Evolutionary conservation across 2,888 invertebrate genomes (phyloP).

Genomic region (Acanthosepion esculentum): DNA sequence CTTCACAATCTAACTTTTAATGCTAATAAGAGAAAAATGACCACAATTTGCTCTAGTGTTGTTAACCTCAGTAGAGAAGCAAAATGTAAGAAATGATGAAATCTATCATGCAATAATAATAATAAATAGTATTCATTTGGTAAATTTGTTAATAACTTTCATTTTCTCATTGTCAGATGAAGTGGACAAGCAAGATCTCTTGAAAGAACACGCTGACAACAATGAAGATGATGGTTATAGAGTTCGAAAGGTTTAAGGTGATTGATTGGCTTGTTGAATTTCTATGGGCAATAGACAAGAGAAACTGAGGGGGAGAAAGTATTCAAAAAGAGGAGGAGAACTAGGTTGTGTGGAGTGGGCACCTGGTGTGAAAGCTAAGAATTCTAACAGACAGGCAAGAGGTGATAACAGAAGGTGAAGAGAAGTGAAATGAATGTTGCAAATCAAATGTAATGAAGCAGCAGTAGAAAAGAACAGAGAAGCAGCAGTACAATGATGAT

Average conservation of each 20-base stretch:
- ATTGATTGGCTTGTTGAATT: conserved; percentile 33
- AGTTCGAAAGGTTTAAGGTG: neutral
- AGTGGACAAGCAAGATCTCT: neutral
- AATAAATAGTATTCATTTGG: too few relatives aligned
- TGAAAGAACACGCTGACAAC: neutral
- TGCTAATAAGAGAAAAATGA: too few relatives aligned
- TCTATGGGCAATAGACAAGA: neutral
- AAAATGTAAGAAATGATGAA: too few relatives aligned
- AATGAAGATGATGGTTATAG: neutral
- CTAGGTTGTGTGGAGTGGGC: too few relatives aligned
- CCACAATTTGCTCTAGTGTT: too few relatives aligned
- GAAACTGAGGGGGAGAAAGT: neutral
- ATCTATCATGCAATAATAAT: too few relatives aligned
- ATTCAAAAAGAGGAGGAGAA: too few relatives aligned
- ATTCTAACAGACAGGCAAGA: neutral
- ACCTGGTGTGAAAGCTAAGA: neutral
- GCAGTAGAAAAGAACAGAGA: neutral
- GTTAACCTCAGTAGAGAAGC: too few relatives aligned
- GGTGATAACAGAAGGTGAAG: conserved; percentile 1
- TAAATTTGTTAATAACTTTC: neutral
- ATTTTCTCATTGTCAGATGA: neutral
- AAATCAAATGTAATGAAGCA: conserved; percentile 6
- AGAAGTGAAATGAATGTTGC: neutral
- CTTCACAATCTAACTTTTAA: too few relatives aligned
- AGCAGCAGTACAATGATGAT: neutral